phyloP scores from a whole-genome alignment of 2,888 invertebrate genomes.

The Melieria picta region DNA sequence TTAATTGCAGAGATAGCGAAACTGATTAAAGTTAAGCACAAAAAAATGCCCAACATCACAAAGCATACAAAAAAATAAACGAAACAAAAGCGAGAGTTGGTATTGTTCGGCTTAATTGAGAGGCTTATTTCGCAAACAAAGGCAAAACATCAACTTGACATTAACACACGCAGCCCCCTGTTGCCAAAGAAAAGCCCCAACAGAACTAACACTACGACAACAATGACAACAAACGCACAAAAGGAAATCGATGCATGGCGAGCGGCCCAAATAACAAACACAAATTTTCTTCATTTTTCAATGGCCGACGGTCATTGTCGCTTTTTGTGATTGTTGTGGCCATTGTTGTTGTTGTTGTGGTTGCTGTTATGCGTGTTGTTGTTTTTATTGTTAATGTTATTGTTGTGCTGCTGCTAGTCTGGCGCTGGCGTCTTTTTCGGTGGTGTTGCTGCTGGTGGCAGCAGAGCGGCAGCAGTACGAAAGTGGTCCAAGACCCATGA shows the following conservation, averaged over 20 bases:
- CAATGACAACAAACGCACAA: constrained; percentile 5
- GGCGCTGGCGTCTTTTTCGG: not conserved
- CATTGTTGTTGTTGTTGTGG: constrained; percentile 14
- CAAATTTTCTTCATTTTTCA: constrained; percentile 21
- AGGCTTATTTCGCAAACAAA: too few species aligned
- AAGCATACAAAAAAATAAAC: too few species aligned
- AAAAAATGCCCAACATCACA: too few species aligned
- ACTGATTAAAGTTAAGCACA: too few species aligned
- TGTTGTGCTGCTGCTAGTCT: not conserved
- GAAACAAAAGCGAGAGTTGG: too few species aligned
- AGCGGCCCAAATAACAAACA: too few species aligned
- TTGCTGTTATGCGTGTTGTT: constrained; percentile 16
- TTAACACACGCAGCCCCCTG: too few species aligned
- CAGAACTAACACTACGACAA: not conserved
- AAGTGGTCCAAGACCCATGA: not conserved
- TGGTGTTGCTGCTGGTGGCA: not conserved
- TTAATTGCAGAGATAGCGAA: too few species aligned
- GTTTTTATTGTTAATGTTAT: constrained; percentile 5
- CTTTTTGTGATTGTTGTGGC: constrained; percentile 15
- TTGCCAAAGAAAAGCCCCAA: too few species aligned
- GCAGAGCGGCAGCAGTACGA: constrained; percentile 2
- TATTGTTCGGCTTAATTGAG: too few species aligned
- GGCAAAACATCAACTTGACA: too few species aligned
- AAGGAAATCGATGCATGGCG: too few species aligned
- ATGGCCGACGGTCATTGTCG: constrained; percentile 12